Evolutionary conservation across 2,888 invertebrate genomes (phyloP).

Genomic region (Cinara cedri): DNA sequence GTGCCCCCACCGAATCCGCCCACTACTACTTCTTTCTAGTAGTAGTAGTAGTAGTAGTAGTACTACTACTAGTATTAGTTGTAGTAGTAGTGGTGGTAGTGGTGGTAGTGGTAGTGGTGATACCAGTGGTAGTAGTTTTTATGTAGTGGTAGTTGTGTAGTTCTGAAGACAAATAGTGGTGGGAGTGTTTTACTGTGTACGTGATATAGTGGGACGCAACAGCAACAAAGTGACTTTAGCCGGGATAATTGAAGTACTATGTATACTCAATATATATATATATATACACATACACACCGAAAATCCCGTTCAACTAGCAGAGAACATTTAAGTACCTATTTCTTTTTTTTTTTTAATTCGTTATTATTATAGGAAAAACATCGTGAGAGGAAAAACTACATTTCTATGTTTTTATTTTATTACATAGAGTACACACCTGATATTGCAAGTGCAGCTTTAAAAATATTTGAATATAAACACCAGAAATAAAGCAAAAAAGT

Average conservation of each 20-base stretch:
- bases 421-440: too few relatives aligned
- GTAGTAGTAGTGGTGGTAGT: not conserved
- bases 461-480: too few relatives aligned
- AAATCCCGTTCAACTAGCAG: slow-evolving; percentile 1
- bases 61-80: not conserved
- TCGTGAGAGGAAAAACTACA: too few relatives aligned
- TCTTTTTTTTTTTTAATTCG: not conserved
- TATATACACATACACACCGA: not conserved
- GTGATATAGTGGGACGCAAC: slow-evolving; percentile 21
- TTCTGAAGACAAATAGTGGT: slow-evolving; percentile 40
- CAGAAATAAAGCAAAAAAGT: too few relatives aligned
- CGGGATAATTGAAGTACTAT: slow-evolving; percentile 26
- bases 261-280: not conserved
- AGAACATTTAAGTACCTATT: not conserved
- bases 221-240: slow-evolving; percentile 43
- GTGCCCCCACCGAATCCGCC: slow-evolving; percentile 28
- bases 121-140: not conserved
- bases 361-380: too few relatives aligned
- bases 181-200: slow-evolving; percentile 39
- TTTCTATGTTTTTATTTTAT: too few relatives aligned
- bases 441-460: too few relatives aligned
- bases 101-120: not conserved
- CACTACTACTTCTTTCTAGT: not conserved
- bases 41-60: not conserved
- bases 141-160: slow-evolving; percentile 1